Conservation (phyloP, 2,888 invertebrate species). For the Zaprionus obscuricornis region DNA sequence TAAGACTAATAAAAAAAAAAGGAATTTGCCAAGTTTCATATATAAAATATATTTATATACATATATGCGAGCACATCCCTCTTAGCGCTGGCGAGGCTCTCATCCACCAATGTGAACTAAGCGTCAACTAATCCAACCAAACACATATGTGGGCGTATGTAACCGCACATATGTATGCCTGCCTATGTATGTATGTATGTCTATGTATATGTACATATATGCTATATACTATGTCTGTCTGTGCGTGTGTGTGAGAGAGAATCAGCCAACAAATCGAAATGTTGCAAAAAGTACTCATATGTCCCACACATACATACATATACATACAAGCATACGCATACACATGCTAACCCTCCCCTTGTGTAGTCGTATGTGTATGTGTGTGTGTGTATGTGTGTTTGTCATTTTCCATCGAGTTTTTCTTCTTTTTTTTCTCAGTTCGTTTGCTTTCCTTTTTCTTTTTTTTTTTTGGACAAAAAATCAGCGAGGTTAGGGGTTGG, state of each 20-base stretch:
- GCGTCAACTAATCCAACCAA: conserved; percentile 49
- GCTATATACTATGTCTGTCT: conserved; percentile 21
- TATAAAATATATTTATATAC: too few relatives aligned
- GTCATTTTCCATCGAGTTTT: conserved; percentile 56
- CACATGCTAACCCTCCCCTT: conserved; percentile 42
- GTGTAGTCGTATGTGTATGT: conserved; percentile 7
- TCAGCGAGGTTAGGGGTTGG: conserved; percentile 68
- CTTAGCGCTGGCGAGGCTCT: too few relatives aligned
- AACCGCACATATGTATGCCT: conserved; percentile 38
- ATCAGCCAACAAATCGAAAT: conserved; percentile 72
- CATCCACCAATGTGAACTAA: conserved; percentile 45
- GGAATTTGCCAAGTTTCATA: too few relatives aligned
- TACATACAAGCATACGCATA: conserved; percentile 33
- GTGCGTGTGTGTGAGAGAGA: conserved; percentile 39
- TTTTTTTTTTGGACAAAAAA: conserved; percentile 47
- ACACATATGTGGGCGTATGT: conserved; percentile 68
- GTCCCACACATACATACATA: conserved; percentile 45
- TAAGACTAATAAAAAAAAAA: too few relatives aligned
- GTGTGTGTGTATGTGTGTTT: conserved; percentile 31
- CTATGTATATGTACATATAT: conserved; percentile 7
- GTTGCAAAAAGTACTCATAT: conserved; percentile 76
- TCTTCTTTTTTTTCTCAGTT: conserved; percentile 38
- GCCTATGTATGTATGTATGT: conserved; percentile 17
- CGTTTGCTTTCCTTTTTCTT: conserved; percentile 36
- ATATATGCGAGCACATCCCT: conserved; percentile 9